Evolutionary conservation across 2,797 vertebrate genomes (phyloP), one percentile per base, ranked within the genome.

Genomic region (Chaetodon trifasciatus): DNA sequence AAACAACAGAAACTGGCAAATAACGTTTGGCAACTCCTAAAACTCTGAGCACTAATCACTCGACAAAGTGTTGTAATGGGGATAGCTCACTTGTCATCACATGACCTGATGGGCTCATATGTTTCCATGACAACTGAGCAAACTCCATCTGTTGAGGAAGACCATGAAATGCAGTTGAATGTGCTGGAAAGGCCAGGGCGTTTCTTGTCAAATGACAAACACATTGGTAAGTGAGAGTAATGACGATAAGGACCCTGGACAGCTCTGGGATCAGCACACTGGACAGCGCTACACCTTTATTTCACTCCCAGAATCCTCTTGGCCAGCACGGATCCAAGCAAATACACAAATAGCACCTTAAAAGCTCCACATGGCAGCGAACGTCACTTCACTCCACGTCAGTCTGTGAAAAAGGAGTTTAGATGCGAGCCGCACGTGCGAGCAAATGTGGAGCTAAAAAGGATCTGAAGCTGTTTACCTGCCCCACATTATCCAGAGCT

Each of bases 231-330:
- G 28, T 32, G 28, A 32, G 28, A 3, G 21, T 35, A 8, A 50
- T 50, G 40, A 32, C 8, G 8, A 7, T 3, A 32, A 47, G 72
- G 40, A 55, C 72, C 62, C 21, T 65, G 28, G 61, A 62, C 50
- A 56, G 62, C 62, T 74, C 72, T 28, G 19, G 62, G 61, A 65
- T 65, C 61, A 46, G 68, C 24, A 70, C 17, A 35, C 24, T 35
- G 67, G 53, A 57, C 24, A 39, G 64, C 64, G 5, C 28, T 32
- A 32, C 28, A 32, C 28, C 28, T 21, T 11, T 10, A 21, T 60
- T n/a, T 6, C 21, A 39, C 11, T 60, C 58, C 37, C 60, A 62
- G 21, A 62, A 42, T 61, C 21, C 58, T 61, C 39, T 42, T 61
- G 21, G 58, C 10, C 2, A 57, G 28, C 56, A 35, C 10, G 5